Conservation (phyloP, 2,797 vertebrate genomes). For the Periparus ater region DNA sequence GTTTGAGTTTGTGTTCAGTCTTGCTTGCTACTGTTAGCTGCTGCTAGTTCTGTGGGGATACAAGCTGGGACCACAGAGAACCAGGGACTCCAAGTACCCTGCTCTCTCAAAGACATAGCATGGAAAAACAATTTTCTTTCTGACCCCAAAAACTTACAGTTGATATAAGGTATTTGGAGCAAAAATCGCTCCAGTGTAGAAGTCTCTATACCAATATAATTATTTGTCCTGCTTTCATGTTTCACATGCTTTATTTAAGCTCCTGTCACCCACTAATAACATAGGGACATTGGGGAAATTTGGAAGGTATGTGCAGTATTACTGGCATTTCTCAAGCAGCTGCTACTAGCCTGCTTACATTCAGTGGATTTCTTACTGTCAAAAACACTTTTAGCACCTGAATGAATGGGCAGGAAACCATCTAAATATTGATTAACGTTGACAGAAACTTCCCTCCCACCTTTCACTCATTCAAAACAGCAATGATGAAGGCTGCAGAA, state of each 20-base stretch:
- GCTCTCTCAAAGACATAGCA: background rate
- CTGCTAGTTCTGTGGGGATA: background rate
- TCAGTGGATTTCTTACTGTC: conserved; percentile 1
- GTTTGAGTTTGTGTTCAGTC: background rate
- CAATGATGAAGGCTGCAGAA: background rate
- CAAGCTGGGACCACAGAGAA: background rate
- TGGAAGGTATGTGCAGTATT: background rate
- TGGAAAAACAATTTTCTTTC: background rate
- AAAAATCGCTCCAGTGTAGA: background rate
- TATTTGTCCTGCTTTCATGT: background rate
- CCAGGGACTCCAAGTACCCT: background rate
- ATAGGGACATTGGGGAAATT: background rate
- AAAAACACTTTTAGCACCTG: background rate
- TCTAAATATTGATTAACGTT: conserved; percentile 22
- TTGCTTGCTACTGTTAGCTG: background rate
- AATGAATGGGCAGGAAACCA: conserved; percentile 2
- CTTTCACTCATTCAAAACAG: background rate
- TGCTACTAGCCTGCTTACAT: background rate
- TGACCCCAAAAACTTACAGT: background rate
- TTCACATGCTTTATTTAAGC: background rate
- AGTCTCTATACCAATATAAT: background rate
- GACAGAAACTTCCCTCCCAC: background rate
- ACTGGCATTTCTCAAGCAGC: background rate
- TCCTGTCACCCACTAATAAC: background rate
- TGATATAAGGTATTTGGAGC: background rate